These are phyloP conservation scores for Atrichornis clamosus DNA, from an alignment of 2,113 vertebrate genomes.

Conservation along the genomic window DNA sequence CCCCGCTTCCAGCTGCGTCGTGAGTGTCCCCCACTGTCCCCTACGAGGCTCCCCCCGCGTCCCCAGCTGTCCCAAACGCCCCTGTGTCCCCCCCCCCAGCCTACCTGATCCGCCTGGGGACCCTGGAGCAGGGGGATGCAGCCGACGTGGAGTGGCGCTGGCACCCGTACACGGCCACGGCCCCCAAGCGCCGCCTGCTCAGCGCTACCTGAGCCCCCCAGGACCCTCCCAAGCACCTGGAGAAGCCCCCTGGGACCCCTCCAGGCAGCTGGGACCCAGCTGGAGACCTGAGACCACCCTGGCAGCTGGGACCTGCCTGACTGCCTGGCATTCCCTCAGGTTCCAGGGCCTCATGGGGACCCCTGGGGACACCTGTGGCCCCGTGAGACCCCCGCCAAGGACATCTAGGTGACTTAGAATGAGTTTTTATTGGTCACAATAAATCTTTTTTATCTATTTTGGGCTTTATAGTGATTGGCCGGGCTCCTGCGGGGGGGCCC, in stretches of 20 bases:
- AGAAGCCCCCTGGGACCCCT: background rate
- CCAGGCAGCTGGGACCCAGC: background rate
- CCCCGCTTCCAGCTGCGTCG: background rate
- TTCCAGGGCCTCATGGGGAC: background rate
- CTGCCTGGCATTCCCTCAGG: background rate
- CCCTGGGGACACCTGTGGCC: no score
- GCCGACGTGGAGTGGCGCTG: background rate
- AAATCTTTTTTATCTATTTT: fast-evolving
- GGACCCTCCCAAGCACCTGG: background rate
- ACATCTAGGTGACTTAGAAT: no score
- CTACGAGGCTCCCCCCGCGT: fast-evolving
- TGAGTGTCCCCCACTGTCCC: background rate
- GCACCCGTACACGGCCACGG: background rate
- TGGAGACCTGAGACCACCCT: background rate
- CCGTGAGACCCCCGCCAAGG: no score
- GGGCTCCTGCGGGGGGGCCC: fast-evolving
- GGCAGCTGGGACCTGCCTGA: background rate
- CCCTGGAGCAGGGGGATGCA: background rate
- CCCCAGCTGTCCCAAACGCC: background rate
- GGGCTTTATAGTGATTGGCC: background rate
- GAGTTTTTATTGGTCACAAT: background rate
- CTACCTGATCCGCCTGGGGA: background rate
- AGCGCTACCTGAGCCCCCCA: background rate
- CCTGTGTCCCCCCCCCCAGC: background rate
- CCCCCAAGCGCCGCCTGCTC: background rate